phyloP scores from a whole-genome alignment of 2,797 vertebrate species.

The Squalus acanthias region DNA sequence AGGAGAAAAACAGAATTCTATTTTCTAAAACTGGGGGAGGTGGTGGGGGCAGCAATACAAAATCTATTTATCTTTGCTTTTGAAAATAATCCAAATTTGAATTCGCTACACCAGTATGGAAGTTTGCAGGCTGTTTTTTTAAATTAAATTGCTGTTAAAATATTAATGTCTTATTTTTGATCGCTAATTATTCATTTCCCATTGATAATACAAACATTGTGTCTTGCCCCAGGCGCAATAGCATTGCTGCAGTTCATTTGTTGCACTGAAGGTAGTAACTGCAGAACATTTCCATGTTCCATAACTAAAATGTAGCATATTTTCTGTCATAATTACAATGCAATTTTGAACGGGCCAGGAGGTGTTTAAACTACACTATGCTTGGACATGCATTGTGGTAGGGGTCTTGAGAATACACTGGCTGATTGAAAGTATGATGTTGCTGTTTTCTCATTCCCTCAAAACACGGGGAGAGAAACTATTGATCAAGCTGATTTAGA shows the following conservation, averaged over 20 bases:
- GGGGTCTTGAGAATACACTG: not conserved
- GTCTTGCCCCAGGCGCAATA: not conserved
- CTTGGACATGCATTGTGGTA: not conserved
- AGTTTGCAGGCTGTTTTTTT: not conserved
- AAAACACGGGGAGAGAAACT: not conserved
- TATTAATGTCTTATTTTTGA: slow-evolving; percentile 1
- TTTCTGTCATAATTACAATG: not conserved
- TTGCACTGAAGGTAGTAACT: not conserved
- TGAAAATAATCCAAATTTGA: not conserved
- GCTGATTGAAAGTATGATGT: not conserved
- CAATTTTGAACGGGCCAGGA: not conserved
- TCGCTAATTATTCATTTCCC: slow-evolving; percentile 5
- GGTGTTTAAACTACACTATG: not conserved
- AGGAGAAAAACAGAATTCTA: not conserved
- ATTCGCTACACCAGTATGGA: not conserved
- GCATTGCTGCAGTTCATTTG: not conserved
- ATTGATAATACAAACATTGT: not conserved
- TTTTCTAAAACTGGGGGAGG: not conserved
- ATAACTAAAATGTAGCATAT: not conserved
- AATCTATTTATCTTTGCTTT: not conserved
- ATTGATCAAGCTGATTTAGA: not conserved
- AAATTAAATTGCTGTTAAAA: slow-evolving; percentile 30
- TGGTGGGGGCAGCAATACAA: not conserved
- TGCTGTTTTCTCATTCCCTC: not conserved
- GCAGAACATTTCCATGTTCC: not conserved